Conservation (phyloP, 2,797 vertebrate species). For the Sphenopsis melanotis region DNA sequence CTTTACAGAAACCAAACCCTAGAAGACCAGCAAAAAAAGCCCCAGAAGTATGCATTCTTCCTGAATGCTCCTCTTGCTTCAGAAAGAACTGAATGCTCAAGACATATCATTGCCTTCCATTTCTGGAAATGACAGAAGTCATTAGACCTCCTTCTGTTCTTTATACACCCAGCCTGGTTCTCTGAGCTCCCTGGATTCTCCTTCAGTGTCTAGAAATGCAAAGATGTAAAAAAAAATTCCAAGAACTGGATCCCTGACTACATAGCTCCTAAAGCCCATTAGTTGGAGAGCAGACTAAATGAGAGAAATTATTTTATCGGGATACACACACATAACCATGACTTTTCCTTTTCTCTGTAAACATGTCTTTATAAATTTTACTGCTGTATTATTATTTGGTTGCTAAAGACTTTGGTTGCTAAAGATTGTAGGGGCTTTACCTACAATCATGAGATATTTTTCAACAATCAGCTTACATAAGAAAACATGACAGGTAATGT, state of each 20-base stretch:
- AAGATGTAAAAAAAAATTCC: neutral
- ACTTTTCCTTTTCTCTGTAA: neutral
- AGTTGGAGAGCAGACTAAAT: neutral
- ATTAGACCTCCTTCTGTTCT: neutral
- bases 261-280: accelerated
- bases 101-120: neutral
- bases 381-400: neutral
- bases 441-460: neutral
- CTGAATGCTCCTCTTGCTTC: neutral
- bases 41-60: neutral
- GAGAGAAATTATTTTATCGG: neutral
- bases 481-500: neutral
- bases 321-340: neutral
- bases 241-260: neutral
- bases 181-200: neutral
- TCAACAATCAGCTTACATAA: neutral
- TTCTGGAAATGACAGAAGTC: neutral
- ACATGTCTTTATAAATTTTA: neutral
- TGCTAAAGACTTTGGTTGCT: neutral
- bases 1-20: neutral
- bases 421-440: neutral
- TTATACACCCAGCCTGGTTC: neutral
- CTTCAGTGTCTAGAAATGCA: neutral
- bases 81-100: neutral
- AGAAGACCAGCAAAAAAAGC: neutral